Base-by-base conservation (phyloP, 2,113 vertebrate species). In the Marcusenius ussheri region DNA sequence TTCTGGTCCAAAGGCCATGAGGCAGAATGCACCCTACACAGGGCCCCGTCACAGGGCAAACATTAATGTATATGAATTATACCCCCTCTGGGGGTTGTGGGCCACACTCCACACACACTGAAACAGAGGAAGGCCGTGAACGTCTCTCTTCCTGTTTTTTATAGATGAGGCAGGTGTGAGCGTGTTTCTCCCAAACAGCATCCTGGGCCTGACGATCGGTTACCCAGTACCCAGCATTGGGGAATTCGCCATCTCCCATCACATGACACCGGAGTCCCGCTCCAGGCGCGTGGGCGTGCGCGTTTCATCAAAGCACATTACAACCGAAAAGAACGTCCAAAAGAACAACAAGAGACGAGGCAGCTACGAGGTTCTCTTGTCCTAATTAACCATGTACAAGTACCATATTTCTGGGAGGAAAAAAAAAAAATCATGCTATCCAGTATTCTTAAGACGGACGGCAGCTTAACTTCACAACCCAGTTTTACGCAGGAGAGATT, bases 281-380 rank as follows among this genome's bases (percentile, higher is more conserved):
- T 62, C 11, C 88, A 70, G 53, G 31, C 92, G 91, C 90, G 86
- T 94, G 39, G 91, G 91, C 93, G 91, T 87, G 92, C 92, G 91
- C 93, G 94, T 93, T 93, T 95, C 94, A 95, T 91, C 90, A 93
- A 92, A 91, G 94, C 93, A 94, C 95, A 95, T 91, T 92, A 94
- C 94, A 93, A 94, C 94, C 95, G 93, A 19, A 31, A 70, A 31
- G 62, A 66, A 11, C 95, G 94, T 94, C 93, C 96, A 93, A 94
- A 93, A 92, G 93, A 95, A 93, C 92, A 93, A 95, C 91, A 83
- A 94, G 94, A 95, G 56, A 62, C 8, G 56, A 62, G 56, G 56
- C 56, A 62, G 94, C 95, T 95, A 95, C 95, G 94, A 95, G 94
- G 92, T 95, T 95, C 94, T 95, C 94, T 95, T 96, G 95, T 96